A percentile compares a stretch with the other conserved stretches of the same genome.
Conservation (phyloP, 2,888 invertebrate genomes). For the Phania funesta region DNA sequence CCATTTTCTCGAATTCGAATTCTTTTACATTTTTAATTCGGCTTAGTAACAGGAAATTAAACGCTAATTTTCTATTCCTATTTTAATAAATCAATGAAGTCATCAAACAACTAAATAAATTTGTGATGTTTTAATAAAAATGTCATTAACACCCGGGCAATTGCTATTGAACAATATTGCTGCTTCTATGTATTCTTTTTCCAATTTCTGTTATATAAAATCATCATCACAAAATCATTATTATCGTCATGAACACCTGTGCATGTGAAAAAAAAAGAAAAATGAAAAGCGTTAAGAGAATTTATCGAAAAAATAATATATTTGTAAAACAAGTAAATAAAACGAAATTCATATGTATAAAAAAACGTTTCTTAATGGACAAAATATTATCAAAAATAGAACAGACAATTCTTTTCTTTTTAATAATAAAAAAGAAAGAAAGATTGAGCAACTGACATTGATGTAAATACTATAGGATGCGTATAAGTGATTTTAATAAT, state of each 20-base stretch:
- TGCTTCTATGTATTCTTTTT: neutral
- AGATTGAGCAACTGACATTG: too few relatives aligned
- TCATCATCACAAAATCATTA: slow-evolving; percentile 14
- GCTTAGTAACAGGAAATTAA: too few relatives aligned
- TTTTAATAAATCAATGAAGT: slow-evolving; percentile 10
- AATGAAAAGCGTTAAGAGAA: neutral
- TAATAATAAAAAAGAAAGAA: too few relatives aligned
- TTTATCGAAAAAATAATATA: neutral
- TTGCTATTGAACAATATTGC: neutral
- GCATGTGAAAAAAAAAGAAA: neutral
- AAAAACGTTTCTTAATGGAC: neutral
- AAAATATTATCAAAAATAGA: neutral
- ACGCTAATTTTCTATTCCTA: too few relatives aligned
- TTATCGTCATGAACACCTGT: slow-evolving; percentile 41
- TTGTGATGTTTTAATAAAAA: slow-evolving; percentile 22
- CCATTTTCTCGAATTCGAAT: too few relatives aligned
- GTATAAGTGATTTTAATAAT: too few relatives aligned
- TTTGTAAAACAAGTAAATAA: neutral
- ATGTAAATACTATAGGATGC: too few relatives aligned
- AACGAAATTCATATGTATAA: neutral
- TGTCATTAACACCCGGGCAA: slow-evolving; percentile 41
- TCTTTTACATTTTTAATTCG: too few relatives aligned
- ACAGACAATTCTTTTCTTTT: neutral
- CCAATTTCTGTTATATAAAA: slow-evolving; percentile 9
- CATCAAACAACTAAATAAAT: neutral